These are phyloP conservation scores for Leptosomus discolor DNA, from an alignment of 2,113 vertebrate genomes.

Conservation along the genomic window DNA sequence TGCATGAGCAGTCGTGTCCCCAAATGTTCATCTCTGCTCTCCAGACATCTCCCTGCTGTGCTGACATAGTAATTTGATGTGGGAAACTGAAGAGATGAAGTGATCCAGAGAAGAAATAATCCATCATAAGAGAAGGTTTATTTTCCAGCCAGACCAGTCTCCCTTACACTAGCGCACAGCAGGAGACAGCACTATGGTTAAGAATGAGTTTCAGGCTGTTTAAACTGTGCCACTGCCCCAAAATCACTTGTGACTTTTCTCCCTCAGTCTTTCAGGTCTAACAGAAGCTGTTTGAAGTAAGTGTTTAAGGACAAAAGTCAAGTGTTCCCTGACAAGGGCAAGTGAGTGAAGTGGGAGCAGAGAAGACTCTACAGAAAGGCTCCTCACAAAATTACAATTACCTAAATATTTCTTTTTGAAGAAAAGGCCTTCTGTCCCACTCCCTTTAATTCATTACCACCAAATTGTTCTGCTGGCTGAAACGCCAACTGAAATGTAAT, in stretches of 20 bases:
- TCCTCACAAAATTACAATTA: neutral
- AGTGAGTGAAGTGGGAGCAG: neutral
- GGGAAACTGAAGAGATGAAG: neutral
- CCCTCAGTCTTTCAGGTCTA: neutral
- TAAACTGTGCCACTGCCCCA: neutral
- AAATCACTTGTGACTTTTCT: neutral
- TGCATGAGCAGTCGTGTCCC: accelerated
- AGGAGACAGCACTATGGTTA: neutral
- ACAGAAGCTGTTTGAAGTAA: neutral
- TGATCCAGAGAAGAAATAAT: neutral
- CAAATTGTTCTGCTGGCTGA: neutral
- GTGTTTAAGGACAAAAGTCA: neutral
- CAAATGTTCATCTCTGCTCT: neutral
- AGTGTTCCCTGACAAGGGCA: neutral
- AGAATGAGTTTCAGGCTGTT: neutral
- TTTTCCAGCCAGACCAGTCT: neutral
- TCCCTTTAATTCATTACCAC: neutral
- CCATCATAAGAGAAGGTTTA: neutral
- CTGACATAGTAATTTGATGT: neutral
- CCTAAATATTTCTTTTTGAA: neutral
- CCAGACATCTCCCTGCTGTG: neutral
- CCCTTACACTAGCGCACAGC: neutral
- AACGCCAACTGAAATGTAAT: neutral
- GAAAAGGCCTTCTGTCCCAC: neutral
- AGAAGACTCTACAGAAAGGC: neutral